Evolutionary conservation across 2,888 invertebrate genomes (phyloP).

Genomic region (Dioctria linearis): DNA sequence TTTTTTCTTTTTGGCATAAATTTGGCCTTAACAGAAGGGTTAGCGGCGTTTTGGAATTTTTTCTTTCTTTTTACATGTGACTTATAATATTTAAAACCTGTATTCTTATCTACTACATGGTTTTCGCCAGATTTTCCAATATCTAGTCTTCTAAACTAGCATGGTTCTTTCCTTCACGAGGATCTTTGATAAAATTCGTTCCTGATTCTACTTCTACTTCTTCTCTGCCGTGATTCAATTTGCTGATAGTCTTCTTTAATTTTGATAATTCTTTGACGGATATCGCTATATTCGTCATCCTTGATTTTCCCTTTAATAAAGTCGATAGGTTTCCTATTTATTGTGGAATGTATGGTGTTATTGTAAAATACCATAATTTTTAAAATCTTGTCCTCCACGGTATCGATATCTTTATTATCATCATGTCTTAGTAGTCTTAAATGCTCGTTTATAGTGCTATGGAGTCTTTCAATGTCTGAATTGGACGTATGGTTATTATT

Average conservation of each 20-base stretch:
- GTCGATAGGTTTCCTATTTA: no score
- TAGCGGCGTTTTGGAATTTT: slow-evolving; percentile 56
- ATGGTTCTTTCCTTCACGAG: slow-evolving; percentile 53
- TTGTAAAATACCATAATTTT: no score
- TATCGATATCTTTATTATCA: no score
- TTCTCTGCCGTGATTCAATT: not conserved
- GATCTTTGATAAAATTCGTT: slow-evolving; percentile 30
- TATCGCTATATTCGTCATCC: no score
- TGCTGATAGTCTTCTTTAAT: slow-evolving; percentile 32
- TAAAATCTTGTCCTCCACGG: no score
- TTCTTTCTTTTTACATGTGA: slow-evolving; percentile 56
- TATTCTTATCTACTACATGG: slow-evolving; percentile 54
- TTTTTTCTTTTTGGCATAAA: not conserved
- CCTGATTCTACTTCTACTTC: not conserved
- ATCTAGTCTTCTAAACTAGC: slow-evolving; percentile 57
- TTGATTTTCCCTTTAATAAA: no score
- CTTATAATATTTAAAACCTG: slow-evolving; percentile 58
- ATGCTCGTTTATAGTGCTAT: slow-evolving; percentile 57
- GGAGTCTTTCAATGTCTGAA: slow-evolving; percentile 7
- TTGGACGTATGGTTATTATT: no score
- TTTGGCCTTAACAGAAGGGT: slow-evolving; percentile 48
- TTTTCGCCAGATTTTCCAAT: slow-evolving; percentile 54
- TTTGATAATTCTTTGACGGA: no score
- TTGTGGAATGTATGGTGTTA: slow-evolving; percentile 2
- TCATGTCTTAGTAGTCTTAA: no score